Conservation (phyloP, 2,888 invertebrate genomes). For the Acrobasis consociella region DNA sequence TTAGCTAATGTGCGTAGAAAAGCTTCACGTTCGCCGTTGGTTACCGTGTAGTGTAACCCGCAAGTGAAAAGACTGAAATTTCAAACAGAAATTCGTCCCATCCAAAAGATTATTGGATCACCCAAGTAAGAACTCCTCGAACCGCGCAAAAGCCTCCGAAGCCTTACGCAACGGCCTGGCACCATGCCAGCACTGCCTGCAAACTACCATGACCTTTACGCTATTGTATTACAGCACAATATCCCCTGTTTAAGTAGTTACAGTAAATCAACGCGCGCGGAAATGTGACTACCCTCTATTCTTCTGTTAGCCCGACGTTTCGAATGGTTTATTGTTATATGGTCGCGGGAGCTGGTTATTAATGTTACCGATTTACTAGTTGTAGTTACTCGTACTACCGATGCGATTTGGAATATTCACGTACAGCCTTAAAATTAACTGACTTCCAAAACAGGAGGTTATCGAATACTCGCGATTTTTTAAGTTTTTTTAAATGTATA, state of each 20-base stretch:
- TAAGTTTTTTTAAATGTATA: too few species aligned
- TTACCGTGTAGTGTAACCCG: too few species aligned
- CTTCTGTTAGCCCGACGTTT: constrained; percentile 4
- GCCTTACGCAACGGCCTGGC: constrained; percentile 37
- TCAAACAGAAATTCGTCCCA: not conserved
- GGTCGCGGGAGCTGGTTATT: not conserved
- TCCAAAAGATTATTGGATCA: not conserved
- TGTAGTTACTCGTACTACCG: not conserved
- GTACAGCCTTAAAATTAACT: too few species aligned
- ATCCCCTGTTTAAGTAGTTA: not conserved
- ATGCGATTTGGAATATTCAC: not conserved
- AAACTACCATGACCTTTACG: constrained; percentile 20
- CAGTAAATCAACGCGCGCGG: constrained; percentile 19
- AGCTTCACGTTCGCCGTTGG: too few species aligned
- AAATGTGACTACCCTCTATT: constrained; percentile 17
- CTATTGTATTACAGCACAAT: constrained; percentile 1
- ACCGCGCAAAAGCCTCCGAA: constrained; percentile 25
- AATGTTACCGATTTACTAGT: not conserved
- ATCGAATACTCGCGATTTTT: too few species aligned
- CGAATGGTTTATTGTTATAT: constrained; percentile 2
- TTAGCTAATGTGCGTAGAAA: too few species aligned
- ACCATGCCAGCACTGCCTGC: constrained; percentile 30
- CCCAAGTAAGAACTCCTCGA: not conserved
- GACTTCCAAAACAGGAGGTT: too few species aligned
- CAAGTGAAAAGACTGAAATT: too few species aligned